Evolutionary conservation across 2,113 vertebrate genomes (phyloP).

Genomic region (Tonatia bakeri): DNA sequence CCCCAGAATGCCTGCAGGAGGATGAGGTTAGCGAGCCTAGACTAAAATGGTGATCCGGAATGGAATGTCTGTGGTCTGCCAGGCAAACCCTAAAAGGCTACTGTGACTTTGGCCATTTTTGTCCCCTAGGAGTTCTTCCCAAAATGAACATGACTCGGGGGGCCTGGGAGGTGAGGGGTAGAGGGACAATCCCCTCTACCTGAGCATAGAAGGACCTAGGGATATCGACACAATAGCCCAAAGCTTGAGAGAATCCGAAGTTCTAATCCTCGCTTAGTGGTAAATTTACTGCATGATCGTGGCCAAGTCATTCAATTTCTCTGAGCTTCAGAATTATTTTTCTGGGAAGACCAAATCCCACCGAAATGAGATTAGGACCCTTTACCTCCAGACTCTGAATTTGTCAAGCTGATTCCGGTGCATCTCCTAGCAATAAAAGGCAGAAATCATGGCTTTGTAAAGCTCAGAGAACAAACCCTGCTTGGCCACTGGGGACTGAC

Average conservation of each 20-base stretch:
- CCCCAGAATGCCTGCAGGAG: background rate
- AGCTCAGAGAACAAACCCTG: background rate
- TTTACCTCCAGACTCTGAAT: background rate
- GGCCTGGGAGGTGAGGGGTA: fast-evolving
- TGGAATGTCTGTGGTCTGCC: background rate
- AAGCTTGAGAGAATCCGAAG: background rate
- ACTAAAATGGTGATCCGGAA: background rate
- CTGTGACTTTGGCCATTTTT: background rate
- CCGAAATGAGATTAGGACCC: background rate
- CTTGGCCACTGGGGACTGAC: background rate
- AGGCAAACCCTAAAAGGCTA: background rate
- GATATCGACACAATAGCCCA: background rate
- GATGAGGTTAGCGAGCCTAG: background rate
- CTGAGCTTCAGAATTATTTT: background rate
- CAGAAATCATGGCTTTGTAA: background rate
- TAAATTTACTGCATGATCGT: background rate
- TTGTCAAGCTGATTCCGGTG: background rate
- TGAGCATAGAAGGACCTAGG: background rate
- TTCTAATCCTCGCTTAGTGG: background rate
- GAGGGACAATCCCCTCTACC: fast-evolving
- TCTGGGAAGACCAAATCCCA: background rate
- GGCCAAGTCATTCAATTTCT: background rate
- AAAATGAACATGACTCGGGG: background rate
- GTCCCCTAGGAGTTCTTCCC: background rate
- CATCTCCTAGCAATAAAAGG: background rate